Percentiles rank a stretch among this genome's conserved stretches.
Evolutionary conservation across 2,888 invertebrate genomes (phyloP).

Genomic region (Scrobipalpa costella): DNA sequence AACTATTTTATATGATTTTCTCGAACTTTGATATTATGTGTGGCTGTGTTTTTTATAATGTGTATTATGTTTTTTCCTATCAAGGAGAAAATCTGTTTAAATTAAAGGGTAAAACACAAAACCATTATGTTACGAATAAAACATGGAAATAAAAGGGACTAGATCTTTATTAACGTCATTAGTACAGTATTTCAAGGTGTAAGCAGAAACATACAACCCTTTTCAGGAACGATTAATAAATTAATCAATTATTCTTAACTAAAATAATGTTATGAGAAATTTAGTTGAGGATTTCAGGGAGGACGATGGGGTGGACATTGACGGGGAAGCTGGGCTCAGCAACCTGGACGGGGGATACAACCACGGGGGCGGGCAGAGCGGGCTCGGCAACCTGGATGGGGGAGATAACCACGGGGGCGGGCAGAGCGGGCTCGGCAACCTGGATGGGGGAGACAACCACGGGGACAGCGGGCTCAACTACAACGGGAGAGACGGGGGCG

Average conservation of each 20-base stretch:
- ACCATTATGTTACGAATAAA: too few relatives aligned
- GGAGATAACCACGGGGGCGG: background rate
- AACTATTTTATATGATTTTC: too few relatives aligned
- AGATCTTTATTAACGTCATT: too few relatives aligned
- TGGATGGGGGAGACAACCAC: conserved; percentile 20
- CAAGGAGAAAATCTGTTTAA: too few relatives aligned
- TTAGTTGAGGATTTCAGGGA: conserved; percentile 31
- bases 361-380: conserved; percentile 21
- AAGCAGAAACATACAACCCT: too few relatives aligned
- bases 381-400: conserved; percentile 24
- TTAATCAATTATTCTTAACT: background rate
- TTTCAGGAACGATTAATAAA: too few relatives aligned
- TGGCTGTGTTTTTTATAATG: too few relatives aligned
- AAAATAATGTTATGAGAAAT: background rate
- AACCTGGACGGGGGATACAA: conserved; percentile 10
- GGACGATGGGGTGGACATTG: conserved; percentile 20
- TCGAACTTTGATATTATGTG: too few relatives aligned
- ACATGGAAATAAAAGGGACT: too few relatives aligned
- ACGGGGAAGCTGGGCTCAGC: conserved; percentile 25
- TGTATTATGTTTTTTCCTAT: too few relatives aligned
- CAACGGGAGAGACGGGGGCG: conserved; percentile 28
- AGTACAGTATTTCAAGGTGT: too few relatives aligned
- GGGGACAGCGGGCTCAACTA: conserved; percentile 25
- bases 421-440: background rate
- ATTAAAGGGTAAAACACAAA: too few relatives aligned